Evolutionary conservation across 2,888 invertebrate genomes (phyloP), one percentile per base, ranked within the genome.

Genomic region (Heliconius charithonia): DNA sequence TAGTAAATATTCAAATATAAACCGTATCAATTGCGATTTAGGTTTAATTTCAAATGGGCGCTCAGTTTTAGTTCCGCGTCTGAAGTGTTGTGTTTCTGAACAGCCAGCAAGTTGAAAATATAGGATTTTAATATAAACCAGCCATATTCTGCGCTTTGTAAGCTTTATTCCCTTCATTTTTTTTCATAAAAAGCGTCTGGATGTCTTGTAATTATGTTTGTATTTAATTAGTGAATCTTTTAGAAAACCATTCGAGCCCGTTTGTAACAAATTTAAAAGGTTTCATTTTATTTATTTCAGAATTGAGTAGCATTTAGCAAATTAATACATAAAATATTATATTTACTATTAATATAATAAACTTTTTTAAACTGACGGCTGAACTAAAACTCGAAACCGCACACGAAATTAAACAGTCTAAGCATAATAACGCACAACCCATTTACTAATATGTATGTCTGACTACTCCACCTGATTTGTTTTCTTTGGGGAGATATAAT

Each of bases 401-500:
- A 65, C 66, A 32, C 27, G 37, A n/a, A 72, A 66, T 37, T 72
- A 77, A 65, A 41, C 67, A n/a, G 45, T 51, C 51, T 37, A 69
- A 41, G 74, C 73, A 76, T 78, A 76, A 74, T 76, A 59, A 45
- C 73, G 76, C 74, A 78, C 80, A 79, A 80, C 76, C 76, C 59
- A 76, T 76, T 78, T 78, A 72, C 72, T 65, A 73, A 76, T 75
- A 80, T 66, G 76, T 80, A 76, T 75, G 65, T 71, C 70, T 73
- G 71, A 87, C 87, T 86, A 85, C 84, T 86, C 87, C 83, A 85
- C 86, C 84, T 84, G 87, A 87, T 89, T 89, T 89, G 88, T 90
- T 91, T 91, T 90, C 91, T 90, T 89, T 88, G 87, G 88, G 87
- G 89, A 91, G 86, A 89, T 85, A 90, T 92, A 91, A 92, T 92